phyloP scores from a whole-genome alignment of 1,140 invertebrate species.

The Atta colombica region DNA sequence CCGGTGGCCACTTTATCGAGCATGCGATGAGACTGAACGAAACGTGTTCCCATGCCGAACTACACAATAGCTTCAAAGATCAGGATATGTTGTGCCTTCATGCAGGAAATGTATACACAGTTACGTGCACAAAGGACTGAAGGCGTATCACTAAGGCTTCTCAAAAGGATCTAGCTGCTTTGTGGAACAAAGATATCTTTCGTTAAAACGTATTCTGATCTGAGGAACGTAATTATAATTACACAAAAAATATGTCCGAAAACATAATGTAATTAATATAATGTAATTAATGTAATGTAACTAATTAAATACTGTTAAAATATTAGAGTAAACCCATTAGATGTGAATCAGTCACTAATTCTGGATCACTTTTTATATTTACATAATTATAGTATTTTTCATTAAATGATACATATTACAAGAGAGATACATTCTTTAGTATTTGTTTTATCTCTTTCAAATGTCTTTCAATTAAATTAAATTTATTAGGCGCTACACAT shows the following conservation, averaged over 20 bases:
- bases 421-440: no score
- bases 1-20: constrained; percentile 20
- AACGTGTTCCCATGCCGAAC: neutral
- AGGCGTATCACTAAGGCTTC: neutral
- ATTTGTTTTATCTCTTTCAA: no score
- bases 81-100: constrained; percentile 15
- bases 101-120: constrained; percentile 31
- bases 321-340: no score
- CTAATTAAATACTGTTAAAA: no score
- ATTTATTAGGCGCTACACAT: no score
- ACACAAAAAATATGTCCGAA: neutral
- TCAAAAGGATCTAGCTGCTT: neutral
- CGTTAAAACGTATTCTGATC: neutral
- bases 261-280: neutral
- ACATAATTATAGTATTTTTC: no score
- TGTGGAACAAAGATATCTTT: neutral
- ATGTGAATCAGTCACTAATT: no score
- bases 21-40: neutral
- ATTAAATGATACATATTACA: no score
- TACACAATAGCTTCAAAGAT: constrained; percentile 45
- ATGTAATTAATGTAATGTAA: no score
- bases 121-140: constrained; percentile 32
- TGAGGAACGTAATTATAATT: neutral
- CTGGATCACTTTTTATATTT: no score
- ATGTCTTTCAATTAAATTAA: no score